A percentile compares a stretch with the other conserved stretches of the same genome.
Conservation (phyloP, 2,797 vertebrate species). For the Rhinogobio ventralis region DNA sequence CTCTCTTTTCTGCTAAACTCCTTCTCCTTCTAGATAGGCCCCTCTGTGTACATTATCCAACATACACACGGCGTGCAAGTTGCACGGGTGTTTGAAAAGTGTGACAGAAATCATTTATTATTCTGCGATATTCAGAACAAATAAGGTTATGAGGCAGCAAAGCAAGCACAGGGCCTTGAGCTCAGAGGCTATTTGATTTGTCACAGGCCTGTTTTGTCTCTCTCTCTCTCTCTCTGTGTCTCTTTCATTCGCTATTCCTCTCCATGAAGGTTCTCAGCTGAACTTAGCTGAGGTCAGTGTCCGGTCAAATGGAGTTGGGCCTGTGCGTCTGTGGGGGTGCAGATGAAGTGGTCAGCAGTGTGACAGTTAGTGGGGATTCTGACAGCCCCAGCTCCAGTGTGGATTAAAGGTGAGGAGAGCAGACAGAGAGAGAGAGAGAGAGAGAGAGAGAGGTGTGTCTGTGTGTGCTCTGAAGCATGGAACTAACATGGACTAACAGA, state of each 20-base stretch:
- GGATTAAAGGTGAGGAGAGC: conserved; percentile 54
- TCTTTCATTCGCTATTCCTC: conserved; percentile 35
- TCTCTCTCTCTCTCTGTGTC: conserved; percentile 40
- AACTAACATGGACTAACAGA: conserved; percentile 1
- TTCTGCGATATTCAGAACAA: conserved; percentile 55
- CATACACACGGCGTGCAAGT: conserved; percentile 50
- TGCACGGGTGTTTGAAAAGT: conserved; percentile 61
- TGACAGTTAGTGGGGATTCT: conserved; percentile 77
- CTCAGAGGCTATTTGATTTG: conserved; percentile 74
- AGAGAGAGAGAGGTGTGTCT: neutral
- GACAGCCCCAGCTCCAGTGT: conserved; percentile 69
- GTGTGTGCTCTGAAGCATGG: neutral
- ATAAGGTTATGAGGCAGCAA: conserved; percentile 53
- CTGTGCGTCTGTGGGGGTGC: conserved; percentile 49
- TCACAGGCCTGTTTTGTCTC: conserved; percentile 57
- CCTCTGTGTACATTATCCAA: conserved; percentile 62
- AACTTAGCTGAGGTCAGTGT: conserved; percentile 55
- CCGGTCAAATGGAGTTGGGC: conserved; percentile 57
- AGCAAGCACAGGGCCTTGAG: conserved; percentile 69
- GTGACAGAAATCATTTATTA: conserved; percentile 64
- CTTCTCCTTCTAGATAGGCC: conserved; percentile 43
- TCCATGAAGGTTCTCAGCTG: conserved; percentile 54
- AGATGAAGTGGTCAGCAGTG: conserved; percentile 79
- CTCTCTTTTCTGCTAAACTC: neutral
- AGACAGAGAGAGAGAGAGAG: conserved; percentile 13